These are phyloP conservation scores for Rugalucina vietnamica DNA, from an alignment of 2,888 invertebrate species.

Conservation along the genomic window DNA sequence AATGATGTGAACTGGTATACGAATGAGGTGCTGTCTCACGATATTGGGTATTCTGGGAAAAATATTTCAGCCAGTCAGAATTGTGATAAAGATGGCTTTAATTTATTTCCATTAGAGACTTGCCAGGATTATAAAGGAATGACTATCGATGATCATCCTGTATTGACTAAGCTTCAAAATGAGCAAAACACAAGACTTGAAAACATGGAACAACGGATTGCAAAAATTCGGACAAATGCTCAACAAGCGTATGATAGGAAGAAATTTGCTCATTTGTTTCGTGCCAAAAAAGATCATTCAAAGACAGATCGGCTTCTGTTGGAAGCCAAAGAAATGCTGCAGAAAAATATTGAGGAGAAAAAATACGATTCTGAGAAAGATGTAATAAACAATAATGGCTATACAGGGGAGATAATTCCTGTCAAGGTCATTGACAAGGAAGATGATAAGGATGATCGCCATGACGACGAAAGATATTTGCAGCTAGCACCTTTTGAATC, in stretches of 20 bases:
- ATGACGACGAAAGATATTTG: constrained; percentile 43
- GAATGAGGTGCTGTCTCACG: constrained; percentile 26
- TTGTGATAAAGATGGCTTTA: background rate
- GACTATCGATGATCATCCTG: constrained; percentile 76
- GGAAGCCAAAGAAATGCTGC: constrained; percentile 71
- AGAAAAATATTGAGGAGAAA: constrained; percentile 59
- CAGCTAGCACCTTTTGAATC: constrained; percentile 56
- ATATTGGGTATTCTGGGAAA: constrained; percentile 15
- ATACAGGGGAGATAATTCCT: constrained; percentile 79
- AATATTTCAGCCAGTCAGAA: background rate
- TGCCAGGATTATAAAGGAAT: constrained; percentile 59
- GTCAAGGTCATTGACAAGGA: constrained; percentile 71
- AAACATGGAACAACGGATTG: constrained; percentile 76
- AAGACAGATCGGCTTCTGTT: constrained; percentile 66
- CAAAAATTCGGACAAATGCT: constrained; percentile 74
- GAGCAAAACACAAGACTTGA: constrained; percentile 78
- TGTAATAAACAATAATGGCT: constrained; percentile 55
- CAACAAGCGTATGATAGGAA: constrained; percentile 77
- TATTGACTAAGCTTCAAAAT: constrained; percentile 76
- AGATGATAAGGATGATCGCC: constrained; percentile 20
- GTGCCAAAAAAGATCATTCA: constrained; percentile 69
- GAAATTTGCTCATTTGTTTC: constrained; percentile 77
- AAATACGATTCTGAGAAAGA: constrained; percentile 42
- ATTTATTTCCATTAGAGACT: constrained; percentile 54
- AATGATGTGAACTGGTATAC: constrained; percentile 44